Conservation (phyloP, 1,140 invertebrate genomes). For the Zaprionus tsacasi region DNA sequence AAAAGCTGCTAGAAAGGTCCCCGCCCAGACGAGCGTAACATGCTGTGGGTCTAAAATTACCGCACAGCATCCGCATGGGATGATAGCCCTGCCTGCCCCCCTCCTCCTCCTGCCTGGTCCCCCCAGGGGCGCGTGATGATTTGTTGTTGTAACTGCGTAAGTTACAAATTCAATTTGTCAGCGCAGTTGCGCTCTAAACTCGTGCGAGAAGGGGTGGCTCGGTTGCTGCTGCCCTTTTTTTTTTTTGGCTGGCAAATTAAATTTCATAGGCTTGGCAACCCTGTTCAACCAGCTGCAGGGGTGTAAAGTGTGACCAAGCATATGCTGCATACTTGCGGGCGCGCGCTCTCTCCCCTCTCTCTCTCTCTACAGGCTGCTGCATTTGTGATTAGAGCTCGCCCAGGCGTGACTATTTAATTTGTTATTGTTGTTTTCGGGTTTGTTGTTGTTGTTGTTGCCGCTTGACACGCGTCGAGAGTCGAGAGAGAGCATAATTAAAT, state of each 20-base stretch:
- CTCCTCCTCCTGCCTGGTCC: slow-evolving; percentile 21
- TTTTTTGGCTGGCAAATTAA: slow-evolving; percentile 43
- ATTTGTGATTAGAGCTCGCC: slow-evolving; percentile 72
- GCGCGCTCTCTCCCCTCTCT: background rate
- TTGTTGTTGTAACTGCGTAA: slow-evolving; percentile 70
- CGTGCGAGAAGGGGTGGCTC: slow-evolving; percentile 39
- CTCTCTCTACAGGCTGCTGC: slow-evolving; percentile 5
- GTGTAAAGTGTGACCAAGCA: slow-evolving; percentile 1
- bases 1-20: slow-evolving; percentile 55
- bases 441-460: slow-evolving; percentile 54
- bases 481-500: slow-evolving; percentile 78
- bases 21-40: slow-evolving; percentile 74
- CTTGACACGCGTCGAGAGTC: slow-evolving; percentile 72
- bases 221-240: background rate
- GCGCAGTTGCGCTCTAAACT: slow-evolving; percentile 44
- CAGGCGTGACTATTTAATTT: slow-evolving; percentile 76
- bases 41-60: slow-evolving; percentile 66
- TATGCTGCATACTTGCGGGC: slow-evolving; percentile 73
- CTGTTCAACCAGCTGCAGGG: slow-evolving; percentile 1
- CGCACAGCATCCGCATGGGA: slow-evolving; percentile 41
- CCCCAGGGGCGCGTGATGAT: slow-evolving; percentile 45
- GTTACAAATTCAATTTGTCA: slow-evolving; percentile 81
- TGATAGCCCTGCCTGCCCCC: slow-evolving; percentile 27
- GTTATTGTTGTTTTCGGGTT: slow-evolving; percentile 38
- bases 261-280: slow-evolving; percentile 70